Evolutionary conservation across 2,888 invertebrate genomes (phyloP).

Genomic region (Cremastobaeus sp.): DNA sequence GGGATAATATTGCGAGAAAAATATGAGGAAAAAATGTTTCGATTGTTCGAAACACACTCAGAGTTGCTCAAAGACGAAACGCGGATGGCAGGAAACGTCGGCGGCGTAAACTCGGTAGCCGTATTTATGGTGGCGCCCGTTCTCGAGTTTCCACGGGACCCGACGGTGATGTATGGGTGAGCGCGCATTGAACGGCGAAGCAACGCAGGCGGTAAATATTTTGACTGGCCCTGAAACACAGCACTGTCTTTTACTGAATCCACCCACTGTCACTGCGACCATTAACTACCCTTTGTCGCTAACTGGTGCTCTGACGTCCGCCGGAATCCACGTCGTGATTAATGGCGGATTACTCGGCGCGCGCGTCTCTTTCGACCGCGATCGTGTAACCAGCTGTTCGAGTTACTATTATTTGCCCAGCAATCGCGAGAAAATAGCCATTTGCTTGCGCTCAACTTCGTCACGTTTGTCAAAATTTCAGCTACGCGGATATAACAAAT

Average conservation of each 20-base stretch:
- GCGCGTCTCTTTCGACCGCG: slow-evolving; percentile 25
- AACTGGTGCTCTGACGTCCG: slow-evolving; percentile 55
- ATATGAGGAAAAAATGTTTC: too few species aligned
- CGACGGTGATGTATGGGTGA: slow-evolving; percentile 65
- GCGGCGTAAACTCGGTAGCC: slow-evolving; percentile 6
- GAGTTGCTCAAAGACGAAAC: too few species aligned
- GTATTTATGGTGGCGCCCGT: slow-evolving; percentile 68
- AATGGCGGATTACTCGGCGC: slow-evolving; percentile 56
- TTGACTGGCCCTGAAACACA: slow-evolving; percentile 60
- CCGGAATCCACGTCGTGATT: slow-evolving; percentile 60
- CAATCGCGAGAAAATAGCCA: slow-evolving; percentile 14
- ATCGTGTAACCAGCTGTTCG: slow-evolving; percentile 42
- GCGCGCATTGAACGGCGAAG: slow-evolving; percentile 40
- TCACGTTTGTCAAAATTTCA: slow-evolving; percentile 62
- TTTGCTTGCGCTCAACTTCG: not conserved
- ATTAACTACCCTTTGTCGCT: slow-evolving; percentile 63
- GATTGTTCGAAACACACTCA: too few species aligned
- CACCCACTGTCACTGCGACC: slow-evolving; percentile 53
- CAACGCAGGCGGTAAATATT: slow-evolving; percentile 62
- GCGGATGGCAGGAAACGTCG: slow-evolving; percentile 43
- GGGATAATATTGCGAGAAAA: too few species aligned
- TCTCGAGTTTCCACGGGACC: slow-evolving; percentile 58
- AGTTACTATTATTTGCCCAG: slow-evolving; percentile 25
- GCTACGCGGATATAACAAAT: too few species aligned
- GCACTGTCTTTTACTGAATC: slow-evolving; percentile 47